phyloP scores from a whole-genome alignment of 2,113 vertebrate genomes.

The Pithys albifrons region DNA sequence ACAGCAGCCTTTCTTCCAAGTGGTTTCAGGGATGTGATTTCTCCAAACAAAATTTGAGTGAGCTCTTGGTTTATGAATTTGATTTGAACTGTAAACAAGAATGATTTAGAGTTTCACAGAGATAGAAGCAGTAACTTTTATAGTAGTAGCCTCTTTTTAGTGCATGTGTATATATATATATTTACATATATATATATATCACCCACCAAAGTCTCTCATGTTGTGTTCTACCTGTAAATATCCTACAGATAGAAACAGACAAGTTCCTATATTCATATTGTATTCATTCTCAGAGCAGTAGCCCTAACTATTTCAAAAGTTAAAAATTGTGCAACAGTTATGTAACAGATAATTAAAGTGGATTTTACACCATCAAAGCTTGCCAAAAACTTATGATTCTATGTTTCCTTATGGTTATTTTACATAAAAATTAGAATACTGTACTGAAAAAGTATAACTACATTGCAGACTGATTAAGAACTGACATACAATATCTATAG shows the following conservation, averaged over 20 bases:
- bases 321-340: background rate
- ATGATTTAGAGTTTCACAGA: background rate
- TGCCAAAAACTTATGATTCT: background rate
- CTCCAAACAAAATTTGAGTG: background rate
- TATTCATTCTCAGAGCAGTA: background rate
- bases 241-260: background rate
- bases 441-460: background rate
- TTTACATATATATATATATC: background rate
- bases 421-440: background rate
- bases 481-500: fast-evolving
- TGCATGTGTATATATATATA: background rate
- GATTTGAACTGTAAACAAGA: background rate
- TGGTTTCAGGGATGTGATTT: background rate
- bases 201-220: background rate
- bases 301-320: background rate
- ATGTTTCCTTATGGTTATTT: background rate
- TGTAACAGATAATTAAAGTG: background rate
- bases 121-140: background rate
- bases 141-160: background rate
- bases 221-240: background rate
- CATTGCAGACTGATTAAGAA: background rate
- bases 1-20: background rate
- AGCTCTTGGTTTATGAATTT: background rate
- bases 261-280: background rate
- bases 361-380: background rate